Percentiles rank a stretch among this genome's conserved stretches.
These are phyloP conservation scores for Rhynchopsitta pachyrhyncha DNA, from an alignment of 2,113 vertebrate genomes.

Conservation along the genomic window DNA sequence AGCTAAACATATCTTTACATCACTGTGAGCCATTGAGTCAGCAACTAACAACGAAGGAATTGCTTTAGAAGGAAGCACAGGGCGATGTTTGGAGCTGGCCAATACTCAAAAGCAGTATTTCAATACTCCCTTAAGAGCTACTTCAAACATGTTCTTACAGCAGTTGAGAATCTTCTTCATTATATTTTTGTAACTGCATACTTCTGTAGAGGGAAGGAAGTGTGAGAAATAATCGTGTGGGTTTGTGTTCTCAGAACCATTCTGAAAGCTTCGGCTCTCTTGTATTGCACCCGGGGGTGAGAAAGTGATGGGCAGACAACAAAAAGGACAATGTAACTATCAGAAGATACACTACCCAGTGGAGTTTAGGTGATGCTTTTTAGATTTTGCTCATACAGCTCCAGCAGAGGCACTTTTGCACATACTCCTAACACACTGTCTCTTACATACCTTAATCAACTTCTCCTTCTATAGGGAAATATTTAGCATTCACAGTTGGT, in stretches of 20 bases:
- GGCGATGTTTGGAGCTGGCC: not conserved
- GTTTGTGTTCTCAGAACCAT: not conserved
- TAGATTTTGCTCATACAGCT: not conserved
- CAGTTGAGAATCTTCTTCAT: not conserved
- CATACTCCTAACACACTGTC: not conserved
- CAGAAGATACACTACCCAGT: not conserved
- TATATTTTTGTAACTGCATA: not conserved
- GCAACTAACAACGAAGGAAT: not conserved
- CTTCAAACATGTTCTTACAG: not conserved
- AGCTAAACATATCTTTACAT: slow-evolving; percentile 2
- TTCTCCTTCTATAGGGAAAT: not conserved
- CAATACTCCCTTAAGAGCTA: not conserved
- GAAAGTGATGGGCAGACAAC: not conserved
- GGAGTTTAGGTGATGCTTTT: not conserved
- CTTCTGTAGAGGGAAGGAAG: not conserved
- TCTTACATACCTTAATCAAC: not conserved
- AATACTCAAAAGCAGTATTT: not conserved
- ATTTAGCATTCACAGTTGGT: not conserved
- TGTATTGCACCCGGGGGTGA: not conserved
- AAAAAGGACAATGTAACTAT: not conserved
- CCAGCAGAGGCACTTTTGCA: not conserved
- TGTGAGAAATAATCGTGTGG: not conserved
- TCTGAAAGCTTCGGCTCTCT: not conserved
- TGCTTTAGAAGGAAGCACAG: not conserved
- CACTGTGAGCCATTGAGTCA: not conserved